phyloP scores from a whole-genome alignment of 2,888 invertebrate genomes.

The Nomada flava region DNA sequence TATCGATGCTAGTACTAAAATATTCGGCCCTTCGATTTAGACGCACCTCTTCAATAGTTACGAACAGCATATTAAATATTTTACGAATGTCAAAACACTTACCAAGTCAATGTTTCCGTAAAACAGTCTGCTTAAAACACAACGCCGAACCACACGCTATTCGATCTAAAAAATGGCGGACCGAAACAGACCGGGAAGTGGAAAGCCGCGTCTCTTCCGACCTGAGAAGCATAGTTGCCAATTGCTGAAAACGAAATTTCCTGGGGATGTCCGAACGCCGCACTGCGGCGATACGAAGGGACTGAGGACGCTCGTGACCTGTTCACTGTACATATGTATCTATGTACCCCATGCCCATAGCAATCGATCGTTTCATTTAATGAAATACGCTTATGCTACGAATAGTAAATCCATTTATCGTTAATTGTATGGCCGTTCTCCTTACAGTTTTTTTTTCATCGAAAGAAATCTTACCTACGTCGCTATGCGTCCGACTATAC shows the following conservation, averaged over 20 bases:
- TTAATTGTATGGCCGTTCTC: too few species aligned
- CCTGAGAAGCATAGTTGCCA: conserved; percentile 55
- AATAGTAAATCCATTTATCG: too few species aligned
- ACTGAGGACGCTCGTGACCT: too few species aligned
- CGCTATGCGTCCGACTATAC: too few species aligned
- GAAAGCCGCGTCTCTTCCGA: conserved; percentile 71
- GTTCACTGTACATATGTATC: too few species aligned
- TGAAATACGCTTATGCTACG: too few species aligned
- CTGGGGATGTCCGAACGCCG: not conserved
- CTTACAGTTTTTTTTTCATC: too few species aligned
- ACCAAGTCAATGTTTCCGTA: conserved; percentile 78
- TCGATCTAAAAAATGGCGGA: conserved; percentile 78
- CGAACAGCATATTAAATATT: not conserved
- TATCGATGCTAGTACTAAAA: not conserved
- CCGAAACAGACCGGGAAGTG: conserved; percentile 73
- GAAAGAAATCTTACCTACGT: too few species aligned
- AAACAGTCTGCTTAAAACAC: conserved; percentile 74
- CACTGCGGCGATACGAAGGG: too few species aligned
- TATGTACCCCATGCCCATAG: too few species aligned
- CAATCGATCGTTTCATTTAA: too few species aligned
- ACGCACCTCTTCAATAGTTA: not conserved
- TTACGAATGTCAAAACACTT: conserved; percentile 62
- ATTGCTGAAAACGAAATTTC: conserved; percentile 31
- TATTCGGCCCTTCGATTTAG: not conserved
- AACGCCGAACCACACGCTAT: conserved; percentile 76